These are phyloP conservation scores for Thecocarcelia acutangulata DNA, from an alignment of 2,888 invertebrate genomes.

Conservation along the genomic window DNA sequence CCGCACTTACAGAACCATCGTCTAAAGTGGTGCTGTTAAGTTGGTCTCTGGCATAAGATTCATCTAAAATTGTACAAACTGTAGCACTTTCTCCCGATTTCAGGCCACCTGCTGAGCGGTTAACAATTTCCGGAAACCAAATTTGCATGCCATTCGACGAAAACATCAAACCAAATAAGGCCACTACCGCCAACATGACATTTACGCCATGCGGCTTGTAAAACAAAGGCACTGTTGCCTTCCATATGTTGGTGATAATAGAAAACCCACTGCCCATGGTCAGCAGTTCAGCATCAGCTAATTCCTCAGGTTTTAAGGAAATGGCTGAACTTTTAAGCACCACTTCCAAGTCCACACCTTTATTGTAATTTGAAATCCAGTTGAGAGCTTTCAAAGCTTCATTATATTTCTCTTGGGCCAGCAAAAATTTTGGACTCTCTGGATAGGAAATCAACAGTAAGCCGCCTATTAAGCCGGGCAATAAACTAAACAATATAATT, in stretches of 20 bases:
- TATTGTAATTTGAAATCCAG: slow-evolving; percentile 76
- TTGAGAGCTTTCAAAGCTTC: slow-evolving; percentile 73
- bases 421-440: slow-evolving; percentile 75
- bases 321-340: slow-evolving; percentile 71
- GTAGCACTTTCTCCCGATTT: slow-evolving; percentile 69
- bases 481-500: slow-evolving; percentile 72
- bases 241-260: slow-evolving; percentile 73
- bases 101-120: slow-evolving; percentile 73
- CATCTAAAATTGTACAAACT: slow-evolving; percentile 75
- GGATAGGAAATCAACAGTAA: slow-evolving; percentile 74
- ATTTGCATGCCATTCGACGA: slow-evolving; percentile 79
- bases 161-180: slow-evolving; percentile 75
- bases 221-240: slow-evolving; percentile 75
- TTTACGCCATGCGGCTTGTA: slow-evolving; percentile 76
- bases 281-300: slow-evolving; percentile 71
- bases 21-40: slow-evolving; percentile 23
- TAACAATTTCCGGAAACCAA: slow-evolving; percentile 80
- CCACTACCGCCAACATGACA: slow-evolving; percentile 73
- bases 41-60: slow-evolving; percentile 68
- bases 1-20: slow-evolving; percentile 47
- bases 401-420: slow-evolving; percentile 72
- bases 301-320: slow-evolving; percentile 72
- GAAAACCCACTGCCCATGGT: slow-evolving; percentile 70
- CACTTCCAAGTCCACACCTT: slow-evolving; percentile 69
- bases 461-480: slow-evolving; percentile 76